phyloP scores from a whole-genome alignment of 2,888 invertebrate species.

The Platynereis dumerilii region DNA sequence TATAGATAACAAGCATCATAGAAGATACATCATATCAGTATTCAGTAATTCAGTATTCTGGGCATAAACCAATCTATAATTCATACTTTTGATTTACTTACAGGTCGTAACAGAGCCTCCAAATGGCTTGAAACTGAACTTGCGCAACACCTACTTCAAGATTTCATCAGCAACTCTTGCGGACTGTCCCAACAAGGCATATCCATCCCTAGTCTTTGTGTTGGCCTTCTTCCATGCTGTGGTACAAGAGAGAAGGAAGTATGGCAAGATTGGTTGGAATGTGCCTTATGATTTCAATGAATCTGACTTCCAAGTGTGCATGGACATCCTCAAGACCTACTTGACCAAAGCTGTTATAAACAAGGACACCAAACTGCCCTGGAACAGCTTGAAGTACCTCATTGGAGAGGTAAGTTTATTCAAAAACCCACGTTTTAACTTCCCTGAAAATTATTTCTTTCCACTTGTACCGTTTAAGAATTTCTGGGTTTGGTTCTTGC shows the following conservation, averaged over 20 bases:
- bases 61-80: too few relatives aligned
- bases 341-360: slow-evolving; percentile 73
- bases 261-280: slow-evolving; percentile 95
- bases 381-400: slow-evolving; percentile 89
- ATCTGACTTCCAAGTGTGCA: slow-evolving; percentile 88
- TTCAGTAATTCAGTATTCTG: too few relatives aligned
- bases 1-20: too few relatives aligned
- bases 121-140: slow-evolving; percentile 85
- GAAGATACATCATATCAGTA: too few relatives aligned
- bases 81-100: too few relatives aligned
- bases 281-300: slow-evolving; percentile 91
- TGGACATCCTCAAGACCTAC: slow-evolving; percentile 84
- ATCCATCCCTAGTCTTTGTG: slow-evolving; percentile 82
- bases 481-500: too few relatives aligned
- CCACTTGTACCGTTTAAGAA: too few relatives aligned
- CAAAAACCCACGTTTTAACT: not conserved
- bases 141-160: slow-evolving; percentile 88
- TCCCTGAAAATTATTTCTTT: not conserved
- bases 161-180: slow-evolving; percentile 78
- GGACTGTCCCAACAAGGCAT: slow-evolving; percentile 77
- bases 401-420: slow-evolving; percentile 88
- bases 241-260: slow-evolving; percentile 82
- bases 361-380: slow-evolving; percentile 76
- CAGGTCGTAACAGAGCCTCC: slow-evolving; percentile 92
- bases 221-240: slow-evolving; percentile 91